phyloP scores from a whole-genome alignment of 2,113 vertebrate genomes.

The Tragelaphus strepsiceros region DNA sequence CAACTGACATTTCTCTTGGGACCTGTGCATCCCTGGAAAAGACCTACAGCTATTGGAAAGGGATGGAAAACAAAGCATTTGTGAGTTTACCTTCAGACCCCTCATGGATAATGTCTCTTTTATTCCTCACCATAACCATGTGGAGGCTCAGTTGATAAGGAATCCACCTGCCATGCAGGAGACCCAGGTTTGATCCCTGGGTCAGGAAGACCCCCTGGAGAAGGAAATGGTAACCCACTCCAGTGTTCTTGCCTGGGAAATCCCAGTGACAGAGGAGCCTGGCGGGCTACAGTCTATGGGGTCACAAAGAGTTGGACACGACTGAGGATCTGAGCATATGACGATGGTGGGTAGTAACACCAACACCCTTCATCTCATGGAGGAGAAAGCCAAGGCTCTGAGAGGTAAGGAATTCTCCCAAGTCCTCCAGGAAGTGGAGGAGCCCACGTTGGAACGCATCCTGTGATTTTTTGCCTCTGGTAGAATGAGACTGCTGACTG shows the following conservation, averaged over 20 bases:
- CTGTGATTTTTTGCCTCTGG: background rate
- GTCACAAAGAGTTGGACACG: background rate
- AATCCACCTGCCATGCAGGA: background rate
- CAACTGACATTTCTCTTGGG: background rate
- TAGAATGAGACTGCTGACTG: background rate
- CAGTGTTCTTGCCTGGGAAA: background rate
- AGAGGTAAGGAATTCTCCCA: background rate
- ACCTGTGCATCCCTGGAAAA: background rate
- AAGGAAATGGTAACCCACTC: background rate
- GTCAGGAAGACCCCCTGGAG: background rate
- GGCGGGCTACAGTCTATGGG: background rate
- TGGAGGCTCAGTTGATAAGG: background rate
- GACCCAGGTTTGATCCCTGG: background rate
- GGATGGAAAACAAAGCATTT: too few species aligned
- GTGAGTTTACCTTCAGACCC: background rate
- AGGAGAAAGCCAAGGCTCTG: background rate
- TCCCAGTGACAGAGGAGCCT: background rate
- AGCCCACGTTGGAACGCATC: fast-evolving
- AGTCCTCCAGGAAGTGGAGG: background rate
- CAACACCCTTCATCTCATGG: fast-evolving
- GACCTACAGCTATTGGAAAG: background rate
- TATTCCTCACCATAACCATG: background rate
- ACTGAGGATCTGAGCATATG: background rate
- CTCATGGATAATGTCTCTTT: fast-evolving
- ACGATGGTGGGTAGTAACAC: too few species aligned